Evolutionary conservation across 2,797 vertebrate species (phyloP).

Genomic region (Poecile montanus): DNA sequence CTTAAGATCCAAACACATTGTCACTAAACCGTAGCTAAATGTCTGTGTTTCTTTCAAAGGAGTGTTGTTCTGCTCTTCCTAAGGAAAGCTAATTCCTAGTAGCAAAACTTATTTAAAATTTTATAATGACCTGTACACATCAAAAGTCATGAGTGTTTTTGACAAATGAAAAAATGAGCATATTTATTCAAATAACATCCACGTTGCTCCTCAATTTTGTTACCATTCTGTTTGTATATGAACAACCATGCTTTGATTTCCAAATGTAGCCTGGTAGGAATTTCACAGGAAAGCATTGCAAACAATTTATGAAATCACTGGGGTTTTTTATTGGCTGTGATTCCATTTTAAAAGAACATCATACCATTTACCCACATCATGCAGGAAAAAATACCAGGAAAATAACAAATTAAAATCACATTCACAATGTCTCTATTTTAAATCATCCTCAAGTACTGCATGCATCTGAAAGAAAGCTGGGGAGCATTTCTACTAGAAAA

Average conservation of each 20-base stretch:
- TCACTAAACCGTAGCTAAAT: background rate
- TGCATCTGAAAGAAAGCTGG: conserved; percentile 80
- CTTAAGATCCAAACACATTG: background rate
- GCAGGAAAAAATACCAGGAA: conserved; percentile 88
- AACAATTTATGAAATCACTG: conserved; percentile 86
- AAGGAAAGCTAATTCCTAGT: background rate
- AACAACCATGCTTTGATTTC: background rate
- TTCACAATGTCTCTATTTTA: conserved; percentile 78
- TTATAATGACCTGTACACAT: background rate
- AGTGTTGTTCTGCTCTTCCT: background rate
- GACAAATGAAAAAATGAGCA: background rate
- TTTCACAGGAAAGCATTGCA: conserved; percentile 12
- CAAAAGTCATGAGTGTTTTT: background rate
- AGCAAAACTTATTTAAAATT: background rate
- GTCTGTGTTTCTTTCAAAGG: background rate
- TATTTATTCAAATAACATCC: background rate
- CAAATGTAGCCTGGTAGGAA: background rate
- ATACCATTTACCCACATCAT: conserved; percentile 86
- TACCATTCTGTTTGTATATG: background rate
- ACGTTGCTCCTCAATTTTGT: background rate
- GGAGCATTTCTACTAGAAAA: conserved; percentile 78
- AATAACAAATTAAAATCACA: conserved; percentile 83
- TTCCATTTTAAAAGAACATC: conserved; percentile 90
- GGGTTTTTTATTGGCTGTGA: conserved; percentile 88
- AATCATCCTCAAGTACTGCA: conserved; percentile 80